phyloP scores from a whole-genome alignment of 2,113 vertebrate species.

The Aepyceros melampus region DNA sequence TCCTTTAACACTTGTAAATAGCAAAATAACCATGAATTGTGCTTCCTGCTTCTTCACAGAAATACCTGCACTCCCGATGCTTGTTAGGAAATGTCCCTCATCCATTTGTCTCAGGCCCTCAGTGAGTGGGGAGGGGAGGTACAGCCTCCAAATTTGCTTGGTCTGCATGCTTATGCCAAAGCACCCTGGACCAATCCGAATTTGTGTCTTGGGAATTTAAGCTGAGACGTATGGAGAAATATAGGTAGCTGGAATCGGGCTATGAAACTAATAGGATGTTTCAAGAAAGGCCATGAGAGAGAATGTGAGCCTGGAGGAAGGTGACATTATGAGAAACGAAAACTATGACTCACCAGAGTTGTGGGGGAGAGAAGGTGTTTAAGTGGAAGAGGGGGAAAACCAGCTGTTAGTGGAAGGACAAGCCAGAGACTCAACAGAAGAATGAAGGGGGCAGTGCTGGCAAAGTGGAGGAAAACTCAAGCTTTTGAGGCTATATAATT shows the following conservation, averaged over 20 bases:
- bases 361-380: neutral
- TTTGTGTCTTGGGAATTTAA: neutral
- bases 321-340: neutral
- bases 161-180: neutral
- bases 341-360: neutral
- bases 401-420: neutral
- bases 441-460: rapidly evolving
- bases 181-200: neutral
- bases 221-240: neutral
- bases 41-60: neutral
- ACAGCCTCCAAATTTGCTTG: neutral
- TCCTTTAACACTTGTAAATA: neutral
- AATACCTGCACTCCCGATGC: neutral
- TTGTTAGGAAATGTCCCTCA: neutral
- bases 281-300: neutral
- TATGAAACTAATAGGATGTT: neutral
- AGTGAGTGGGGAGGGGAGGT: neutral
- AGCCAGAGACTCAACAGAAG: neutral
- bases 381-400: neutral
- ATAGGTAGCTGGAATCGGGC: neutral
- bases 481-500: neutral
- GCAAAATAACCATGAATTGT: neutral
- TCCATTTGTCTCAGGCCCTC: neutral
- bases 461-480: no score
- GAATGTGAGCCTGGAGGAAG: neutral